Percentiles rank a stretch among this genome's conserved stretches.
phyloP scores from a whole-genome alignment of 2,113 vertebrate genomes.

The Erinaceus europaeus region DNA sequence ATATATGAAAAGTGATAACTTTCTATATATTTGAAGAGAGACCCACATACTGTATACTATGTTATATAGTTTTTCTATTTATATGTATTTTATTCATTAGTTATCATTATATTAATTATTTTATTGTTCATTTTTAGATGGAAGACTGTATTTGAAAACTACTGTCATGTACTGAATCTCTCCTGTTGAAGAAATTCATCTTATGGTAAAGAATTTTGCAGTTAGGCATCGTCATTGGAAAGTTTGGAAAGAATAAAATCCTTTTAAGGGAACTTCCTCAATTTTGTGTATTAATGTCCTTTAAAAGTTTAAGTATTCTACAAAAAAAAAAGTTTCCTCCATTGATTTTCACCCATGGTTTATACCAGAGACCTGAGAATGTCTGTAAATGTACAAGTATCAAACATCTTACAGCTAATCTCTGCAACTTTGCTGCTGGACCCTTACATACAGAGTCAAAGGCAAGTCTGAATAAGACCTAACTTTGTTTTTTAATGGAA shows the following conservation, averaged over 20 bases:
- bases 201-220: constrained; percentile 78
- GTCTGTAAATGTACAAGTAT: constrained; percentile 88
- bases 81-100: not conserved
- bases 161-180: constrained; percentile 97
- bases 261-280: constrained; percentile 81
- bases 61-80: not conserved
- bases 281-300: constrained; percentile 82
- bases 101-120: constrained; percentile 62
- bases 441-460: constrained; percentile 77
- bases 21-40: not conserved
- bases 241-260: constrained; percentile 77
- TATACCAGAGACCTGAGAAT: constrained; percentile 80
- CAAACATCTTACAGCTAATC: constrained; percentile 80
- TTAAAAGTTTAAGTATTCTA: constrained; percentile 81
- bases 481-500: constrained; percentile 77
- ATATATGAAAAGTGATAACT: constrained; percentile 14
- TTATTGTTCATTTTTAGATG: constrained; percentile 91
- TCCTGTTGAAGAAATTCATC: constrained; percentile 81
- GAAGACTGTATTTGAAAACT: constrained; percentile 99
- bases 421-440: constrained; percentile 80
- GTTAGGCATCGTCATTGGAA: constrained; percentile 72
- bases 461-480: constrained; percentile 75
- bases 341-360: constrained; percentile 78
- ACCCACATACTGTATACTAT: not conserved
- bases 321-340: constrained; percentile 76